Percentiles rank a stretch among this genome's conserved stretches.
Evolutionary conservation across 2,888 invertebrate genomes (phyloP).

Genomic region (Caenorhabditis panamensis): DNA sequence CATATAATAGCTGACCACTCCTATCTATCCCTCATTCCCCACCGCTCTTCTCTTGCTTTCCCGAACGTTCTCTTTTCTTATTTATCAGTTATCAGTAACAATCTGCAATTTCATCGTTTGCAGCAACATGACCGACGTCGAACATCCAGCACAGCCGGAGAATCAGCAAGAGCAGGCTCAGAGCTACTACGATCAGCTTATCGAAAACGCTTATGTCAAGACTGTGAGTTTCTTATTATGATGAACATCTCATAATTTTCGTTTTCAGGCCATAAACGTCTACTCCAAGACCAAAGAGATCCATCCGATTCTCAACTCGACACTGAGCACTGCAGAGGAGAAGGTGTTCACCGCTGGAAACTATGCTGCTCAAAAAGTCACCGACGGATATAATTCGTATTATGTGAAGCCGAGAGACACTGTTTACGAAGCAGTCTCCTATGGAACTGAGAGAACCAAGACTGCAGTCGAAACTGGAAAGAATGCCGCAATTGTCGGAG

Average conservation of each 20-base stretch:
- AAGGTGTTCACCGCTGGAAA: constrained; percentile 34
- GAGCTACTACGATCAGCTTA: constrained; percentile 61
- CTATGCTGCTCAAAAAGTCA: constrained; percentile 58
- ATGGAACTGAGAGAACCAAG: constrained; percentile 58
- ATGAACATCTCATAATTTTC: constrained; percentile 7
- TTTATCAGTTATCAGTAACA: constrained; percentile 14
- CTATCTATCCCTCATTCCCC: constrained; percentile 6
- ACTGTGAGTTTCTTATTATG: constrained; percentile 15
- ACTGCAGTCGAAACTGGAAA: constrained; percentile 57
- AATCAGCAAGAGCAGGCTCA: constrained; percentile 47
- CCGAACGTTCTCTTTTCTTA: background rate
- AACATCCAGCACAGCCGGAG: constrained; percentile 21
- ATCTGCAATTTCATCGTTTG: constrained; percentile 11
- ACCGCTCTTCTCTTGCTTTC: constrained; percentile 11
- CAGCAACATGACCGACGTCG: constrained; percentile 57
- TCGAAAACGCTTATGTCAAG: constrained; percentile 57
- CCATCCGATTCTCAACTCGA: constrained; percentile 58
- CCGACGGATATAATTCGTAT: constrained; percentile 60
- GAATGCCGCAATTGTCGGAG: constrained; percentile 60
- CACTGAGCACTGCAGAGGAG: constrained; percentile 49
- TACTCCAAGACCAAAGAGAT: constrained; percentile 59
- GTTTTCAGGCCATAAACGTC: constrained; percentile 38
- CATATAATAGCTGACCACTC: constrained; percentile 51
- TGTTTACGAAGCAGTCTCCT: constrained; percentile 50
- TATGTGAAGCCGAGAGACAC: constrained; percentile 62